These are phyloP conservation scores for Mobula hypostoma DNA, from an alignment of 2,113 vertebrate genomes.

Conservation along the genomic window DNA sequence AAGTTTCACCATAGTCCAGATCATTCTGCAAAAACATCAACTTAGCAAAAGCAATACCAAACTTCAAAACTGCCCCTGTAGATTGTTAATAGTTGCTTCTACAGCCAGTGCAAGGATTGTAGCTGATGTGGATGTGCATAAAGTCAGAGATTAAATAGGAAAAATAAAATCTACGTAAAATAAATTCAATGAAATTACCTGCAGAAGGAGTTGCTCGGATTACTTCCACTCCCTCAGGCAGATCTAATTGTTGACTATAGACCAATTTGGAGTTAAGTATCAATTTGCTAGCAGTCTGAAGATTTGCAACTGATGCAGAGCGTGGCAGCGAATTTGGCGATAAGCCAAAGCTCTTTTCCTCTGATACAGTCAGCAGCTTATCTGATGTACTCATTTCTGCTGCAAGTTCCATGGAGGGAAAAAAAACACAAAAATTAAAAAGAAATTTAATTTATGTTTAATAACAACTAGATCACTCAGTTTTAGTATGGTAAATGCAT, in stretches of 20 bases:
- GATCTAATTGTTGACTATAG: constrained; percentile 79
- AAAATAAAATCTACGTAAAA: not conserved
- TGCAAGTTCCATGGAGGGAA: constrained; percentile 50
- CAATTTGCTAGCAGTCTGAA: constrained; percentile 94
- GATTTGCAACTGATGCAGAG: constrained; percentile 87
- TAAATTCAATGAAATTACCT: constrained; percentile 56
- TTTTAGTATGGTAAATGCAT: too few species aligned
- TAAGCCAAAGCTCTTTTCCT: constrained; percentile 63
- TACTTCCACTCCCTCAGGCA: constrained; percentile 84
- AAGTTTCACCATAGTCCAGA: not conserved
- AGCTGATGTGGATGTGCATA: not conserved
- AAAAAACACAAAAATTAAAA: constrained; percentile 21
- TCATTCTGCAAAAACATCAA: not conserved
- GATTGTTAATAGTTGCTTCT: not conserved
- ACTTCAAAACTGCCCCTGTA: not conserved
- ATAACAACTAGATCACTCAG: not conserved
- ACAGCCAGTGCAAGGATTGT: not conserved
- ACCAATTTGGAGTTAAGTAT: constrained; percentile 90
- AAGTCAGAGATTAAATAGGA: not conserved
- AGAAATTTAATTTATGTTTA: not conserved
- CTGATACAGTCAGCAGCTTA: constrained; percentile 72
- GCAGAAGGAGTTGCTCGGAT: constrained; percentile 91
- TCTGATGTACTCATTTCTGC: constrained; percentile 58
- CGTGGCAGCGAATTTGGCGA: constrained; percentile 84
- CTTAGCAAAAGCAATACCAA: too few species aligned